phyloP scores from a whole-genome alignment of 2,888 invertebrate species.

The Ptilodon capucinus region DNA sequence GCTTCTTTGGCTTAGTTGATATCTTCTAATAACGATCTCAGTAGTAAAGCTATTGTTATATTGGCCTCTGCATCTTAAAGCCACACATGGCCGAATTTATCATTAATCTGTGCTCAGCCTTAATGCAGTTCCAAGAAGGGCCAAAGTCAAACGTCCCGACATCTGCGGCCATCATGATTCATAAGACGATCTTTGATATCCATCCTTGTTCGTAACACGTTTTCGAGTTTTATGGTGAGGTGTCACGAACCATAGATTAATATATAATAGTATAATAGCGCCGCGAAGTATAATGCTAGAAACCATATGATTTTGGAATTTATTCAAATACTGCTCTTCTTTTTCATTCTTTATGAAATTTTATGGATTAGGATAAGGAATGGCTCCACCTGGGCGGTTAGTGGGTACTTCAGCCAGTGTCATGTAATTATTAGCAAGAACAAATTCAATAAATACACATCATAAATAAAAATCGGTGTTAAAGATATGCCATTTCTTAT shows the following conservation, averaged over 20 bases:
- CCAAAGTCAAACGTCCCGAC: constrained; percentile 50
- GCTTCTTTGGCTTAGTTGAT: too few relatives aligned
- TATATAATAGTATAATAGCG: neutral
- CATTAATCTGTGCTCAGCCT: constrained; percentile 37
- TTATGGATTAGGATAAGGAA: too few relatives aligned
- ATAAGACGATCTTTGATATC: constrained; percentile 71
- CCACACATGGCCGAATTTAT: constrained; percentile 24
- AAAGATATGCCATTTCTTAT: too few relatives aligned
- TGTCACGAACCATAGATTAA: neutral
- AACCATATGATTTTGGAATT: too few relatives aligned
- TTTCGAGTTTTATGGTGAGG: constrained; percentile 23
- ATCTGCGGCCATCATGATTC: constrained; percentile 54
- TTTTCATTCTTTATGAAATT: too few relatives aligned
- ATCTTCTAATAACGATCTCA: neutral
- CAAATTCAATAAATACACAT: too few relatives aligned
- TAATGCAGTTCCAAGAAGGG: constrained; percentile 64
- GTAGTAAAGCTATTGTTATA: neutral
- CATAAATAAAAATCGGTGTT: too few relatives aligned
- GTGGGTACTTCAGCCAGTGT: too few relatives aligned
- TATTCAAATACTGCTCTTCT: too few relatives aligned
- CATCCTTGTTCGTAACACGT: constrained; percentile 56
- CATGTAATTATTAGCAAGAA: too few relatives aligned
- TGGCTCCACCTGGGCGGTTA: too few relatives aligned
- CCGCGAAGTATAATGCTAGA: too few relatives aligned
- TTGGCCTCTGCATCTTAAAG: neutral